Conservation (phyloP, 2,113 vertebrate genomes). For the Psittacula cyanocephala region DNA sequence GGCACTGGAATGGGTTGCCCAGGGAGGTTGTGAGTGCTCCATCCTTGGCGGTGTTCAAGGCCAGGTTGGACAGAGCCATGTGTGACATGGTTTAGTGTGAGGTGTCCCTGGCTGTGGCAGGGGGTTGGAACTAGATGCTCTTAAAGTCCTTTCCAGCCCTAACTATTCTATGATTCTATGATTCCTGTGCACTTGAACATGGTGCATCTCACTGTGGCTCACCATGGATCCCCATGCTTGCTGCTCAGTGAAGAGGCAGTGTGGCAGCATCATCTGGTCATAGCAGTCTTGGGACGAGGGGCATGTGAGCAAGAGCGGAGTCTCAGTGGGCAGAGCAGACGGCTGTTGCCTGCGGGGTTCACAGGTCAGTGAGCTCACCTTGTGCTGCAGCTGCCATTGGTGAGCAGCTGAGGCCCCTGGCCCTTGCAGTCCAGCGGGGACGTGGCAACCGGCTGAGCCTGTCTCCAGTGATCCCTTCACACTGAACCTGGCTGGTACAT, state of each 20-base stretch:
- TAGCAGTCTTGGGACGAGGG: accelerated
- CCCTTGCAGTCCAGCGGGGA: not conserved
- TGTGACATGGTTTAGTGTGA: no score
- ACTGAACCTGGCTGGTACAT: not conserved
- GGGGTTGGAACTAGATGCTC: no score
- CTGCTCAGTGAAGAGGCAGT: not conserved
- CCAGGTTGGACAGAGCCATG: no score
- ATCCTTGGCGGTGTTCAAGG: no score
- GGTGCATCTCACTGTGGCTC: not conserved
- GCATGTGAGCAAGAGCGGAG: not conserved
- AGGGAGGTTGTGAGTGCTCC: no score
- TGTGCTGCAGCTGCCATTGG: accelerated
- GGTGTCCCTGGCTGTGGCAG: no score
- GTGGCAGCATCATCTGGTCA: not conserved
- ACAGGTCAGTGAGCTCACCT: not conserved
- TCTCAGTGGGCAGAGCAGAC: accelerated
- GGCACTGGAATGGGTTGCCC: no score
- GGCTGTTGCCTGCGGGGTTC: not conserved
- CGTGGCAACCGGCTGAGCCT: not conserved
- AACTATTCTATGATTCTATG: no score
- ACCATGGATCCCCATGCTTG: not conserved
- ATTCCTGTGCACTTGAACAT: not conserved
- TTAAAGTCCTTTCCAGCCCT: no score
- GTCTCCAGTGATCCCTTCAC: not conserved
- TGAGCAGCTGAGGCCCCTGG: not conserved